A percentile compares a stretch with the other conserved stretches of the same genome.
Evolutionary conservation across 2,888 invertebrate species (phyloP).

Genomic region (Habrosyne pyritoides): DNA sequence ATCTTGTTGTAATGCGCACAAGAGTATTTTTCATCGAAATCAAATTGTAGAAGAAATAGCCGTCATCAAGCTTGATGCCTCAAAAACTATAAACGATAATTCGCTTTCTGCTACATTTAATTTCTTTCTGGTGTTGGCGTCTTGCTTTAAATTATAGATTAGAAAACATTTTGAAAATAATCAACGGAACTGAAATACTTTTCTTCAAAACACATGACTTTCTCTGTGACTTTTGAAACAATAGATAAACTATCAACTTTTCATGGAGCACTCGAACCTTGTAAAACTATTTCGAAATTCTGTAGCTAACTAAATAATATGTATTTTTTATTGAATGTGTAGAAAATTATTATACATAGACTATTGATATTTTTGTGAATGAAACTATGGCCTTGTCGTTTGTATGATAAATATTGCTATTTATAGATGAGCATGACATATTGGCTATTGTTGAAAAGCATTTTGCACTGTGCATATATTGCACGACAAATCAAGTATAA

Average conservation of each 20-base stretch:
- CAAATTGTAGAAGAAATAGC: not conserved
- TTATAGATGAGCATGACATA: slow-evolving; percentile 35
- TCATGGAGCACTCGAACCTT: not conserved
- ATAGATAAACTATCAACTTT: not conserved
- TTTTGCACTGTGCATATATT: slow-evolving; percentile 39
- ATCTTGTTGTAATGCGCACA: slow-evolving; percentile 35
- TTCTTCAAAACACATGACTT: not conserved
- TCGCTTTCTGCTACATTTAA: slow-evolving; percentile 52
- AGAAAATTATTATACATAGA: not conserved
- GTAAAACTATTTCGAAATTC: not conserved
- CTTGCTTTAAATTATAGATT: slow-evolving; percentile 30
- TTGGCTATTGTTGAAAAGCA: slow-evolving; percentile 2
- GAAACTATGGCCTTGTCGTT: slow-evolving; percentile 3
- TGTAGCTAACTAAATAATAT: not conserved
- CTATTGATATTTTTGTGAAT: not conserved
- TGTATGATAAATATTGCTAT: slow-evolving; percentile 3
- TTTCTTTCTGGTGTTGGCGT: slow-evolving; percentile 62
- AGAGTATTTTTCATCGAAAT: not conserved
- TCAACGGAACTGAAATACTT: not conserved
- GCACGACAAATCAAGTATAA: slow-evolving; percentile 39
- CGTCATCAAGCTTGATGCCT: slow-evolving; percentile 12
- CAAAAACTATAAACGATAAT: slow-evolving; percentile 26
- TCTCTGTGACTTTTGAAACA: not conserved
- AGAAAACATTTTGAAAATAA: not conserved
- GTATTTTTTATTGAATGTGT: not conserved